Evolutionary conservation across 2,888 invertebrate species (phyloP), one percentile per base, ranked within the genome.

Genomic region (Gnatocerus cornutus): DNA sequence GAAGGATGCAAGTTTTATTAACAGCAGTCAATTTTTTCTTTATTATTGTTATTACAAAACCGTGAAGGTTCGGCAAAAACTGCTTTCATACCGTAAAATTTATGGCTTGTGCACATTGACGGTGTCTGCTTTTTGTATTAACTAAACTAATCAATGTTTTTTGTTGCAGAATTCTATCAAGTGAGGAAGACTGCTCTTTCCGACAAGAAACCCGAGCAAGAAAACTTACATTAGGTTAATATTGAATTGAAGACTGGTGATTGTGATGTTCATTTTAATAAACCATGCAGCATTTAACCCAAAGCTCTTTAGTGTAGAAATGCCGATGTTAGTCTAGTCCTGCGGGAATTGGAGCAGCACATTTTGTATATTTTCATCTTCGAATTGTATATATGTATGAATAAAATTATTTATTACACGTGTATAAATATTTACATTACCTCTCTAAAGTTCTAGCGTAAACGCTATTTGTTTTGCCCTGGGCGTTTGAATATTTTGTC

Each of bases 151-250:
- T 77, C 81, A 4, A 21, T 82, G 73, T 74, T 79, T n/a, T 79
- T 78, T 76, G 77, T 87, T 86, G 69, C 87, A 88, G 88, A 87
- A 86, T 88, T 87, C 73, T 87, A 87, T 87, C 87, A 87, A 12
- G 80, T 86, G 71, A 82, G 87, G 77, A 88, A 88, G 80, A n/a
- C 45, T 29, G 27, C 46, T 27, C 53, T 45, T 9, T 9, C 27
- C 12, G 55, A 68, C 43, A 52, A 62, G 48, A 52, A 62, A 30
- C 29, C 10, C 4, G 27, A 33, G 12, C 46, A 13, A 7, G 14
- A 21, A 55, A 33, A 13, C 7, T 13, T 33, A 37, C n/a, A 13
- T 33, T 53, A 59, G 46, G 13, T 27, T 59, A 59, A 14, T 45
- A 45, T n/a, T 30, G 12, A 39, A 29, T 29, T 43, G 5, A 58